Percentiles rank a stretch among this genome's conserved stretches.
phyloP scores from a whole-genome alignment of 2,888 invertebrate genomes.

The Pristionchus exspectatus region DNA sequence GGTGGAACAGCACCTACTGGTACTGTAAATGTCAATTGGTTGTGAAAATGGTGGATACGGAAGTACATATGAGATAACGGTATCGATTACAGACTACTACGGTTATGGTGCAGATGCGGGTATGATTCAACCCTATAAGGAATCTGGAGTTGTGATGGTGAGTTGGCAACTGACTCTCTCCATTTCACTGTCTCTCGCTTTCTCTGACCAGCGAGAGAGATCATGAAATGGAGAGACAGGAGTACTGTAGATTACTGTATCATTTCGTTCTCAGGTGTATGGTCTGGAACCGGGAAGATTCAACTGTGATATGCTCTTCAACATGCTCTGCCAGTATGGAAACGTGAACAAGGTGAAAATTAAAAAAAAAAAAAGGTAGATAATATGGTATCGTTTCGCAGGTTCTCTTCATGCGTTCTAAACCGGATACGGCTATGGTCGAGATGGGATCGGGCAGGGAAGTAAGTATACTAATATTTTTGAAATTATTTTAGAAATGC shows the following conservation, averaged over 20 bases:
- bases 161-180: not conserved
- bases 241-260: conserved; percentile 81
- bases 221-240: not conserved
- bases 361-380: not conserved
- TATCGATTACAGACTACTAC: conserved; percentile 43
- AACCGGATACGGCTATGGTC: conserved; percentile 99
- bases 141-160: conserved; percentile 53
- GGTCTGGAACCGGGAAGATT: conserved; percentile 93
- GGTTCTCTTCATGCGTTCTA: conserved; percentile 97
- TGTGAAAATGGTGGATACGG: not conserved
- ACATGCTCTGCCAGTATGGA: conserved; percentile 97
- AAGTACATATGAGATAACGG: not conserved
- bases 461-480: conserved; percentile 81
- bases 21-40: not conserved
- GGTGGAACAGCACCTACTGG: not conserved
- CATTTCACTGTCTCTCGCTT: not conserved
- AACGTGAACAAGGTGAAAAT: conserved; percentile 92
- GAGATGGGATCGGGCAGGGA: conserved; percentile 97
- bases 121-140: not conserved
- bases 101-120: conserved; percentile 15
- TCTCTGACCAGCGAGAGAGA: not conserved
- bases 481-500: not conserved
- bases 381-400: conserved; percentile 78
- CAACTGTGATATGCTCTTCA: conserved; percentile 96
- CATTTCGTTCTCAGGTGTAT: conserved; percentile 93